Base-by-base conservation (phyloP, 2,888 invertebrate species). In the Gari tellinella region DNA sequence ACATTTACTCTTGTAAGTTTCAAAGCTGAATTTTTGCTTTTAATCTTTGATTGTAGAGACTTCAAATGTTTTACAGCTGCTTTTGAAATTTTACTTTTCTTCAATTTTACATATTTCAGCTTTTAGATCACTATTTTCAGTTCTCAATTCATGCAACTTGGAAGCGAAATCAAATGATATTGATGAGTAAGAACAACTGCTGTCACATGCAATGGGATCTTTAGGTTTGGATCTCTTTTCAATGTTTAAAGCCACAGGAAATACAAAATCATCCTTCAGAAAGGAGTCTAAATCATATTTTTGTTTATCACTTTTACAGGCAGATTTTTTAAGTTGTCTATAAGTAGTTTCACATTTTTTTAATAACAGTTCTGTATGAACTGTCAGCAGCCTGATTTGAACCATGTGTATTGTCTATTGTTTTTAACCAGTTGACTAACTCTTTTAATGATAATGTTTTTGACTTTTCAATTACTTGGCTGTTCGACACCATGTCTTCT, bases 1-100 rank as follows among this genome's bases (percentile, higher is more conserved):
- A 21, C 10, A 45, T 48, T 2, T 25, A 40, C 31, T 40, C n/a
- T 46, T 48, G 26, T 26, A 45, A 53, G 12, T 15, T 49, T 23
- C 21, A 49, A 49, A 23, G 25, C 19, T 49, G 15, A 17, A 19
- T 49, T 23, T 23, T 49, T 49, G 15, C 15, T 15, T 52, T 52
- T 52, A 15, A 31, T 31, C 19, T 15, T 52, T 37, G 12, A 17
- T n/a, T 52, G n/a, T 17, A 52, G 21, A 52, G 19, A 21, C 15
- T 57, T 57, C 10, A 43, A 40, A 17, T 57, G 4, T n/a, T 25
- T 14, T 7, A 43, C 2, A 25, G 21, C 58, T 37, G 15, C 14
- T 52, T 58, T 57, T 14, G 41, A 31, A 21, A 37, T 25, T 43
- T 51, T 58, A 37, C 55, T 58, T 66, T 45, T 66, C 37, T 10